Evolutionary conservation across 1,140 invertebrate genomes (phyloP).

Genomic region (Tribolium castaneum): DNA sequence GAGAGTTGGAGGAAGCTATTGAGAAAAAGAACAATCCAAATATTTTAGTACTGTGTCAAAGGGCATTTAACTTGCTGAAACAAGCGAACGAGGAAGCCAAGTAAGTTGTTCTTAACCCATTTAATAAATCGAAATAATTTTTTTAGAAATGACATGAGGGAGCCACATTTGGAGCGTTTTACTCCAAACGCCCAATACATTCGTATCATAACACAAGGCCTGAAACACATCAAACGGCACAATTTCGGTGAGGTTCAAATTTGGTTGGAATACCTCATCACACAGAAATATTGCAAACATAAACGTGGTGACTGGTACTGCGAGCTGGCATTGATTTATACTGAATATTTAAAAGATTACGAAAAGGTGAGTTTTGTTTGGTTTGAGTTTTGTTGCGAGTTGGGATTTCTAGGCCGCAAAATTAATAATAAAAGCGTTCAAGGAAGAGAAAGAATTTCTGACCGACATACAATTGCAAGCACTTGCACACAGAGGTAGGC

Average conservation of each 20-base stretch:
- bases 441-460: constrained; percentile 34
- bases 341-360: constrained; percentile 41
- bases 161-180: background rate
- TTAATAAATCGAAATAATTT: no score
- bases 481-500: constrained; percentile 39
- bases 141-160: background rate
- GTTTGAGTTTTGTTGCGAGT: background rate
- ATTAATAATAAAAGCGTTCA: constrained; percentile 44
- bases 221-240: constrained; percentile 22
- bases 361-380: constrained; percentile 33
- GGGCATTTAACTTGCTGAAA: background rate
- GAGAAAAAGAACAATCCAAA: background rate
- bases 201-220: background rate
- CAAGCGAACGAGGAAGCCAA: background rate
- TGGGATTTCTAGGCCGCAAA: constrained; percentile 24
- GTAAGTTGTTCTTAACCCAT: background rate
- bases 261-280: constrained; percentile 50
- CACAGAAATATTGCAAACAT: constrained; percentile 16
- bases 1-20: background rate
- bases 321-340: constrained; percentile 42
- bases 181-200: constrained; percentile 3
- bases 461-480: constrained; percentile 38
- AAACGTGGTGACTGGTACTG: constrained; percentile 45
- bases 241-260: constrained; percentile 41
- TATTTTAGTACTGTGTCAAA: constrained; percentile 4